phyloP scores from a whole-genome alignment of 2,113 vertebrate genomes.

The Sorex araneus region DNA sequence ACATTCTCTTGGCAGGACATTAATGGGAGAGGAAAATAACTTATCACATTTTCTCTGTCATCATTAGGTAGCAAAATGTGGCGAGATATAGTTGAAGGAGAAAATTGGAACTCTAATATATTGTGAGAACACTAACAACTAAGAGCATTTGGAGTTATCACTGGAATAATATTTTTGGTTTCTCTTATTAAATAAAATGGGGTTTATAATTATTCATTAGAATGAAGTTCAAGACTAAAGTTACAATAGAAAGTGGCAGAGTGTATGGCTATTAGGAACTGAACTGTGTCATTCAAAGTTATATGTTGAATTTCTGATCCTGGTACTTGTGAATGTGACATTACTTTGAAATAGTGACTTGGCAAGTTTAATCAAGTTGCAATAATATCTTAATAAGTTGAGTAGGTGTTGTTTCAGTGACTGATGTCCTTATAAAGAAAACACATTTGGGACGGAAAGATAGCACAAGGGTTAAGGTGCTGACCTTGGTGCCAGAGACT shows the following conservation, averaged over 20 bases:
- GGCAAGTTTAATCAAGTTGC: neutral
- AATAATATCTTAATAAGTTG: neutral
- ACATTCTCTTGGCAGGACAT: neutral
- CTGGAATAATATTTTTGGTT: neutral
- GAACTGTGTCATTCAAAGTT: neutral
- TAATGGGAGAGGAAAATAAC: slow-evolving; percentile 10
- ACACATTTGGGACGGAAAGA: neutral
- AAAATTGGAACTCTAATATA: neutral
- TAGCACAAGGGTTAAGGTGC: neutral
- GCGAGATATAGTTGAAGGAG: neutral
- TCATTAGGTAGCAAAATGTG: neutral
- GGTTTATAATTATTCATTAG: neutral
- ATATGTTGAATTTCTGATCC: neutral
- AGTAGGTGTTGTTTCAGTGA: neutral
- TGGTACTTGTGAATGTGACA: neutral
- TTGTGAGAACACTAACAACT: neutral
- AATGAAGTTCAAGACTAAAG: neutral
- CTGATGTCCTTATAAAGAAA: neutral
- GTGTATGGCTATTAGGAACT: neutral
- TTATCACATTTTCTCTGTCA: slow-evolving; percentile 18
- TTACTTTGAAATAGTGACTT: neutral
- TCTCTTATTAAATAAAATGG: neutral
- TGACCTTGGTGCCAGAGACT: neutral
- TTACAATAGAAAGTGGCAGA: neutral
- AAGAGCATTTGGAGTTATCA: neutral